These are phyloP conservation scores for Platichthys flesus DNA, from an alignment of 2,113 vertebrate species.

Conservation along the genomic window DNA sequence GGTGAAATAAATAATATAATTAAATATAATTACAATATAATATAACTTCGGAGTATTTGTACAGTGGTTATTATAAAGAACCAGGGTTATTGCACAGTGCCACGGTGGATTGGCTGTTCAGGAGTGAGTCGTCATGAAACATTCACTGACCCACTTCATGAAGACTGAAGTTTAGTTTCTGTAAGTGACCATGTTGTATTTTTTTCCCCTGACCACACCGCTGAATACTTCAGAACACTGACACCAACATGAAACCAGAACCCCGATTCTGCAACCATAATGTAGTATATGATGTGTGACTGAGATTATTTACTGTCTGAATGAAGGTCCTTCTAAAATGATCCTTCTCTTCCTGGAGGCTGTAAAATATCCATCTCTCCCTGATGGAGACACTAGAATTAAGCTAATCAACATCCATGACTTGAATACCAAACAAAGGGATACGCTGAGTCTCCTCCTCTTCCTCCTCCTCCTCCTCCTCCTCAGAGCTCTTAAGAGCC, in stretches of 20 bases:
- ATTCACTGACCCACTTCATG: conserved; percentile 42
- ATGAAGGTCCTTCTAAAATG: neutral
- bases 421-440: neutral
- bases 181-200: neutral
- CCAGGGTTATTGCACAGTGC: too few relatives aligned
- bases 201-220: neutral
- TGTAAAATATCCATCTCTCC: conserved; percentile 8
- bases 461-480: neutral
- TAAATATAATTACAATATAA: too few relatives aligned
- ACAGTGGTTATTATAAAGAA: too few relatives aligned
- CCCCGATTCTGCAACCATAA: neutral
- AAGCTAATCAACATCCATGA: neutral
- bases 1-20: too few relatives aligned
- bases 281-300: neutral
- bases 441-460: neutral
- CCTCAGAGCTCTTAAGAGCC: neutral
- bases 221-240: conserved; percentile 16
- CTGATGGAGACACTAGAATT: neutral
- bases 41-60: too few relatives aligned
- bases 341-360: conserved; percentile 1
- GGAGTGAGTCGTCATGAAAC: conserved; percentile 29
- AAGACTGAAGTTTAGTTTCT: conserved; percentile 15
- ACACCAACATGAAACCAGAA: conserved; percentile 3
- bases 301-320: neutral
- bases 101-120: too few relatives aligned